Evolutionary conservation across 2,888 invertebrate genomes (phyloP), one percentile per base, ranked within the genome.

Genomic region (Euplexia lucipara): DNA sequence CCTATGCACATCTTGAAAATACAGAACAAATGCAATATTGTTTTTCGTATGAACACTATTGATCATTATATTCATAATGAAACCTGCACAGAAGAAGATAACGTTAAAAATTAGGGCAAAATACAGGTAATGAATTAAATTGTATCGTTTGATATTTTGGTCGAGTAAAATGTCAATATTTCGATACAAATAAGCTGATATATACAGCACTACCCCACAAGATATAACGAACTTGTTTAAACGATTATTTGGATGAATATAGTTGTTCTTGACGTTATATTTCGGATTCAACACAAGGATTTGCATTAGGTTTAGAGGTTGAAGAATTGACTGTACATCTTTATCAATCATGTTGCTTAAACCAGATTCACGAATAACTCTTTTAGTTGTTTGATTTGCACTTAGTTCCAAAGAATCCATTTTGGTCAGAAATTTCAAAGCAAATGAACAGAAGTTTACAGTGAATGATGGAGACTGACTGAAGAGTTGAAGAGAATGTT

Each of bases 1-100:
- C 22, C 57, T 65, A 16, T 57, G 45, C 4, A 68, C 34, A 5
- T 58, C 20, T 65, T 76, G 76, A 37, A 63, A 48, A 0, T 26
- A 62, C 12, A 70, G 20, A 20, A 68, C 63, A 26, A 65, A 65
- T 1, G 9, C 7, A 0, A 76, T 59, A 30, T 60, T 61, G 1
- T 39, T 42, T 1, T 62, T 44, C 0, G 56, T 44, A 4, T 70
- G 42, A 22, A 32, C 2, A 22, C 42, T 39, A 7, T 26, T 64
- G 0, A 58, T 12, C 4, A 57, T 14, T 14, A 14, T 62, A 22
- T 70, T 70, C 3, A 63, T 22, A 10, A 61, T 20, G 32, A 53
- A 62, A 1, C 67, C 66, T 3, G 35, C 9, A 1, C 14, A 32
- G 22, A 47, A 57, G 35, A 41, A 62, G 2, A 49, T 3, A 12